Evolutionary conservation across 2,113 vertebrate species (phyloP), one percentile per base, ranked within the genome.

Genomic region (Perca schrenkii): DNA sequence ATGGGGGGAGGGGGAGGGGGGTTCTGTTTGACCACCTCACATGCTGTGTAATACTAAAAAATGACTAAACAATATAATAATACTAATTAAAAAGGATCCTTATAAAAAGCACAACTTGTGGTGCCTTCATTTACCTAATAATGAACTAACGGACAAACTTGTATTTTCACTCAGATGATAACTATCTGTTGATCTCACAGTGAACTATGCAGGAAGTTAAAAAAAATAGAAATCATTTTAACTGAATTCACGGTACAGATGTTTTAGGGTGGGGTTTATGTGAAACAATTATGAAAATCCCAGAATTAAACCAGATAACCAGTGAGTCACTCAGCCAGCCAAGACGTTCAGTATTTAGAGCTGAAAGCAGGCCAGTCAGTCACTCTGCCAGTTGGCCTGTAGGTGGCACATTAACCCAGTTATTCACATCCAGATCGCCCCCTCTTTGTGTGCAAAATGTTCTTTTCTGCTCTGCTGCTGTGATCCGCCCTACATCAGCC

Each of bases 371-470:
- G 85, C 8, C 85, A 81, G 57, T 22, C 56, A 60, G 75, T 87
- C 88, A 72, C 68, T 81, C 79, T 54, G 86, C 58, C 80, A 56
- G 60, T 28, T 12, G 10, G 77, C 92, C 93, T 93, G 88, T 91
- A 94, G 94, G 82, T 93, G 94, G 93, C 93, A 89, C 85, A 86
- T 86, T 91, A 92, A 90, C 85, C 91, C 87, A 91, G 64, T 75
- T 83, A 6, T 90, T 81, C 22, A 15, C 53, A 1, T 6, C 25
- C 50, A 54, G 2, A 8, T 5, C 12, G 6, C 2, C 64, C 21
- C n/a, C 76, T 79, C 69, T 77, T 56, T 46, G 34, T 72, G 74
- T 78, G 43, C 75, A 73, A 36, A 80, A 85, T 79, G 74, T 81
- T 25, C 60, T 70, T 0, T 72, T 49, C 67, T 31, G 31, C 40